These are phyloP conservation scores for Pardalotus punctatus DNA, from an alignment of 2,113 vertebrate genomes.

Conservation along the genomic window DNA sequence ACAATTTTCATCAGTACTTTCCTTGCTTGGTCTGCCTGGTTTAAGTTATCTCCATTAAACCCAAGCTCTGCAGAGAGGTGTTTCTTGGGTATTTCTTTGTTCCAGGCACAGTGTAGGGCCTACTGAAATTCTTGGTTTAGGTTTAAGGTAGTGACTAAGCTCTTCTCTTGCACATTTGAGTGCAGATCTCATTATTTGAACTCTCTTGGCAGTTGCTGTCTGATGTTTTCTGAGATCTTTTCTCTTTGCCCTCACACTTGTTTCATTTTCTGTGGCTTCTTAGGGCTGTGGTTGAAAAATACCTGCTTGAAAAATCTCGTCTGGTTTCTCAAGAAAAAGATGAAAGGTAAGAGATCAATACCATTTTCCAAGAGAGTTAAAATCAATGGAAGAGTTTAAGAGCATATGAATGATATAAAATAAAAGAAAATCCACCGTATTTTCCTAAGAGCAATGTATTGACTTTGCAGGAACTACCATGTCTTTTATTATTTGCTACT, in stretches of 20 bases:
- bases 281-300: slow-evolving; percentile 97
- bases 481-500: slow-evolving; percentile 98
- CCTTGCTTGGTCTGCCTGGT: neutral
- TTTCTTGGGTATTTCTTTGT: neutral
- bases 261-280: neutral
- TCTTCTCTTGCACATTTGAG: neutral
- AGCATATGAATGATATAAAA: neutral
- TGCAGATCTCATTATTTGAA: neutral
- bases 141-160: neutral
- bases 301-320: slow-evolving; percentile 96
- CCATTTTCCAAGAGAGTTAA: neutral
- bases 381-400: neutral
- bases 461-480: slow-evolving; percentile 90
- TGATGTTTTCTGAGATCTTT: neutral
- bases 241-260: neutral
- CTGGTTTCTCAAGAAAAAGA: slow-evolving; percentile 96
- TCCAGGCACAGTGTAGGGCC: neutral
- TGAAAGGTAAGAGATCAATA: slow-evolving; percentile 81
- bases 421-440: neutral
- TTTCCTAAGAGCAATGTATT: neutral
- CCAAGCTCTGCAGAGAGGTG: neutral
- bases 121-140: neutral
- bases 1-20: neutral
- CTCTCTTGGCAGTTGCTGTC: neutral
- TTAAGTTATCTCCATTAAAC: neutral